phyloP scores from a whole-genome alignment of 2,888 invertebrate species.

The Latheticus oryzae region DNA sequence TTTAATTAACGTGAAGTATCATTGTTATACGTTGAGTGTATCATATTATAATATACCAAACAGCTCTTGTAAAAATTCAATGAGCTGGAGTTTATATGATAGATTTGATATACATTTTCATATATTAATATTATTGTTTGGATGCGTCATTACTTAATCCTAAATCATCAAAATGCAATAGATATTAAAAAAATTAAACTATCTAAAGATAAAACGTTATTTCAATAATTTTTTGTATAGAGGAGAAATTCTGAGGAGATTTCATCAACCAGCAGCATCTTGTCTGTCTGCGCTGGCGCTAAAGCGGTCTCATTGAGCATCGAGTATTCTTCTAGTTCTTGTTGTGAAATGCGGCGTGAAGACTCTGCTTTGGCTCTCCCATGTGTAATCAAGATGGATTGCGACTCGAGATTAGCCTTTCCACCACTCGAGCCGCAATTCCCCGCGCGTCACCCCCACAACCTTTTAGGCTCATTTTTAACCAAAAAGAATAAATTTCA shows the following conservation, averaged over 20 bases:
- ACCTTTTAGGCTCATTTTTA: slow-evolving; percentile 57
- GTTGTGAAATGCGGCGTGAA: slow-evolving; percentile 59
- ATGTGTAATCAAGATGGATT: slow-evolving; percentile 64
- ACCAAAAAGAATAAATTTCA: slow-evolving; percentile 58
- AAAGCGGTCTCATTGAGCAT: slow-evolving; percentile 35
- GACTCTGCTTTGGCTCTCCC: slow-evolving; percentile 57
- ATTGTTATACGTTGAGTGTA: slow-evolving; percentile 23
- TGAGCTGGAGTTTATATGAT: too few species aligned
- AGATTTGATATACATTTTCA: too few species aligned
- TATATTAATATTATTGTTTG: too few species aligned
- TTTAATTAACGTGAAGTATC: slow-evolving; percentile 31
- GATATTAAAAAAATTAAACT: too few species aligned
- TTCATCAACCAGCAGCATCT: slow-evolving; percentile 23
- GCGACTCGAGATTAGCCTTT: slow-evolving; percentile 62
- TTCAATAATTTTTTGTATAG: too few species aligned
- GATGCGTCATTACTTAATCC: too few species aligned
- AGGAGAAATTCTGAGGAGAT: too few species aligned
- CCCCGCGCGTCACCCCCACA: slow-evolving; percentile 44
- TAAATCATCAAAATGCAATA: too few species aligned
- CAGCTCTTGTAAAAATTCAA: too few species aligned
- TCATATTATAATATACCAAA: too few species aligned
- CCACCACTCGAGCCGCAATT: slow-evolving; percentile 48
- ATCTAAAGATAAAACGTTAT: too few species aligned
- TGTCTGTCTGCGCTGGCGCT: slow-evolving; percentile 33
- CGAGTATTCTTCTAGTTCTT: slow-evolving; percentile 54